These are phyloP conservation scores for Ceyx margarethae DNA, from an alignment of 2,113 vertebrate genomes.

Conservation along the genomic window DNA sequence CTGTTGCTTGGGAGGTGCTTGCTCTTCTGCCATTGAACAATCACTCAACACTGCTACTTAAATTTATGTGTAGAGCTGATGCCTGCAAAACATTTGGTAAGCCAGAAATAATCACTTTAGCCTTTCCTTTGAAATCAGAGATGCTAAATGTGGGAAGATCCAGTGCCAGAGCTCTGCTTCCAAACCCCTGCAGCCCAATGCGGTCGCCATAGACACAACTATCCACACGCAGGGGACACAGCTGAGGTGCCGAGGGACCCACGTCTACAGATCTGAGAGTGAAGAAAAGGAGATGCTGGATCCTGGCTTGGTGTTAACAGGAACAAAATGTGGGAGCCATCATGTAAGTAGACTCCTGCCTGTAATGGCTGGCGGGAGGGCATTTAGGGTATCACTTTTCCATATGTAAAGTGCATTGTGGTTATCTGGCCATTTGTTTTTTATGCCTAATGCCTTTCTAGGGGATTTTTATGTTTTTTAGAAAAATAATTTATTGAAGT, in stretches of 20 bases:
- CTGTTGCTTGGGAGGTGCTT: background rate
- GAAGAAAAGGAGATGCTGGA: constrained; percentile 89
- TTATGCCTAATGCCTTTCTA: background rate
- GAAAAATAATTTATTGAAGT: background rate
- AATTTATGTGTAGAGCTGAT: background rate
- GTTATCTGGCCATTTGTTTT: background rate
- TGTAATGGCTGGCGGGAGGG: background rate
- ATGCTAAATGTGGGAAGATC: constrained; percentile 95
- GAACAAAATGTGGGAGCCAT: constrained; percentile 91
- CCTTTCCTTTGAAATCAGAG: constrained; percentile 70
- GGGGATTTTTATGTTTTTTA: background rate
- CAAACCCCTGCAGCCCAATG: constrained; percentile 86
- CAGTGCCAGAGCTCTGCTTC: constrained; percentile 85
- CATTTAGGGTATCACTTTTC: background rate
- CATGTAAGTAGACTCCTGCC: constrained; percentile 74
- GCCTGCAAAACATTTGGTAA: background rate
- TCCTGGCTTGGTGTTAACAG: constrained; percentile 92
- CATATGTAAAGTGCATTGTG: background rate
- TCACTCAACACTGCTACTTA: background rate
- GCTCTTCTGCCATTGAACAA: background rate
- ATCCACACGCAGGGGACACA: constrained; percentile 66
- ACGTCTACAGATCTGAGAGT: constrained; percentile 83
- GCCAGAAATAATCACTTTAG: background rate
- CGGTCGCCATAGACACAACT: constrained; percentile 89
- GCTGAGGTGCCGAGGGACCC: constrained; percentile 86